Conservation (phyloP, 2,797 vertebrate species). For the Ptychadena robeensis region DNA sequence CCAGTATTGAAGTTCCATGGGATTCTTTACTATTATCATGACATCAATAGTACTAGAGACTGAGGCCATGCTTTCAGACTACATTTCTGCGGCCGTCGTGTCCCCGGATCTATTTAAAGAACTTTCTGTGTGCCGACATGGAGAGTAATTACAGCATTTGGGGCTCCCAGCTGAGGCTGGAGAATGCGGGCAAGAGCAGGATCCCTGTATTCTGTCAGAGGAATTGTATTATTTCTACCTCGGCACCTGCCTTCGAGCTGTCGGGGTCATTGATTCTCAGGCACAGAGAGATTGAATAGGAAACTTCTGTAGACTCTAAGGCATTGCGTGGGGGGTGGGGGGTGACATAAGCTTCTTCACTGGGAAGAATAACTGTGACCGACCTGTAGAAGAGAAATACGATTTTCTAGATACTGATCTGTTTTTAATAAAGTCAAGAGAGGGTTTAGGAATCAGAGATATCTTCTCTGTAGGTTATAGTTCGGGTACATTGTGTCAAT, state of each 20-base stretch:
- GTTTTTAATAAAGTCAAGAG: background rate
- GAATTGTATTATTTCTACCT: slow-evolving; percentile 38
- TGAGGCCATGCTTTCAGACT: background rate
- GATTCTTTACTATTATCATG: background rate
- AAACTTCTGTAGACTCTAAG: slow-evolving; percentile 47
- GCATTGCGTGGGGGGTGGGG: background rate
- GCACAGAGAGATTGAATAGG: background rate
- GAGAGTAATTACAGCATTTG: slow-evolving; percentile 52
- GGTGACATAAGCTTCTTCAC: background rate
- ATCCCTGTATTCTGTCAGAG: slow-evolving; percentile 34
- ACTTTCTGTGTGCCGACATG: slow-evolving; percentile 24
- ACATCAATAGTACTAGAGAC: background rate
- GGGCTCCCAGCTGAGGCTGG: slow-evolving; percentile 50
- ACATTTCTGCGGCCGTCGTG: background rate
- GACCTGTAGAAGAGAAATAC: background rate
- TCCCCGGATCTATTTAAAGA: slow-evolving; percentile 48
- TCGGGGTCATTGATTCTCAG: slow-evolving; percentile 54
- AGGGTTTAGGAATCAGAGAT: background rate
- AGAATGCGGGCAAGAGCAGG: background rate
- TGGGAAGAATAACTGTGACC: slow-evolving; percentile 13
- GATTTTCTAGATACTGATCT: background rate
- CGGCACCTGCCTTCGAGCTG: slow-evolving; percentile 39
- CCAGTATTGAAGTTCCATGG: background rate
- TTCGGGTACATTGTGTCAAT: too few relatives aligned
- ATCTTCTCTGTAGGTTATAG: background rate